Evolutionary conservation across 2,888 invertebrate species (phyloP).

Genomic region (Amblyjoppa proteus): DNA sequence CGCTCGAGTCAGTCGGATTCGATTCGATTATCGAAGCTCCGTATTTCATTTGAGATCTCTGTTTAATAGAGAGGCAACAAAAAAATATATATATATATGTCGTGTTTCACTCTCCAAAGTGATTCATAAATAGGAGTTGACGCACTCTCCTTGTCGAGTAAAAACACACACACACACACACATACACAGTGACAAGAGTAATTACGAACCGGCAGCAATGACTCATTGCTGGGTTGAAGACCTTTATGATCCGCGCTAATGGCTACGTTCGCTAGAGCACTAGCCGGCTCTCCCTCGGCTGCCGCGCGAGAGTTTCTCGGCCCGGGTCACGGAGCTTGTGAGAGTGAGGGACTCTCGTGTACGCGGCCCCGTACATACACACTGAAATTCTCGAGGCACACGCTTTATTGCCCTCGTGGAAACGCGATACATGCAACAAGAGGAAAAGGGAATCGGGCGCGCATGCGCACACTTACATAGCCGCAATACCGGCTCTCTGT

Average conservation of each 20-base stretch:
- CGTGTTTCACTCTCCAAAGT: neutral
- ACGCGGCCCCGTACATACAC: neutral
- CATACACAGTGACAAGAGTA: conserved; percentile 63
- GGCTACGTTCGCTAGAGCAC: conserved; percentile 66
- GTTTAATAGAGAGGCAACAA: neutral
- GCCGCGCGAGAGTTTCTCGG: conserved; percentile 31
- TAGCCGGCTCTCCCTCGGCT: conserved; percentile 22
- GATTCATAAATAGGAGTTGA: conserved; percentile 18
- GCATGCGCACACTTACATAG: neutral
- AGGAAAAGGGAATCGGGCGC: conserved; percentile 33
- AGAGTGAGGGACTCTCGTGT: conserved; percentile 19
- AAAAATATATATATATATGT: neutral
- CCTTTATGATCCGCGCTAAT: conserved; percentile 80
- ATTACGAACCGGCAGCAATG: conserved; percentile 76
- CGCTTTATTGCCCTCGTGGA: conserved; percentile 40
- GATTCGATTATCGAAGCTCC: neutral
- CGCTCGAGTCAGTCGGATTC: neutral
- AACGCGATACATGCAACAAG: conserved; percentile 33
- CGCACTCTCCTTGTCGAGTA: conserved; percentile 15
- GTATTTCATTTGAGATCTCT: neutral
- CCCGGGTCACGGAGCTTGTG: conserved; percentile 16
- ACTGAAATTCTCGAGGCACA: conserved; percentile 1
- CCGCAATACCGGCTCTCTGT: neutral
- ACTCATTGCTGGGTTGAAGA: conserved; percentile 80
- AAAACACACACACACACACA: conserved; percentile 15